A percentile compares a stretch with the other conserved stretches of the same genome.
phyloP scores from a whole-genome alignment of 2,113 vertebrate species.

The Phoxinus phoxinus region DNA sequence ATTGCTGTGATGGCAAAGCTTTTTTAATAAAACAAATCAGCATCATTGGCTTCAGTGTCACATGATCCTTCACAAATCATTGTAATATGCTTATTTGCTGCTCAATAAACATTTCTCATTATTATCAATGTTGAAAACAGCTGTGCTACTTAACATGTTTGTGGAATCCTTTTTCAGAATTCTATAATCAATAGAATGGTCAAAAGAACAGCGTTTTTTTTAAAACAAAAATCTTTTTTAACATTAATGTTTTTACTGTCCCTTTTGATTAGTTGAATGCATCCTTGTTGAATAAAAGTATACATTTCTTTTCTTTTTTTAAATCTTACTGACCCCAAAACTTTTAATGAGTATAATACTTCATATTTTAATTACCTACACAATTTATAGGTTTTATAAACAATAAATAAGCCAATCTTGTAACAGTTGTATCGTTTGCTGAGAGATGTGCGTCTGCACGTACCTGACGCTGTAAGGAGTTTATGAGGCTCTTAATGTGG shows the following conservation, averaged over 20 bases:
- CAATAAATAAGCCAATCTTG: not conserved
- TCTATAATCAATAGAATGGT: not conserved
- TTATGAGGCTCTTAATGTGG: constrained; percentile 75
- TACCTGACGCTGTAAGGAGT: constrained; percentile 76
- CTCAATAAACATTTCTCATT: not conserved
- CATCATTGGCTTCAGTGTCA: not conserved
- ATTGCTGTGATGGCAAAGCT: not conserved
- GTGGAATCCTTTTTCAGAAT: not conserved
- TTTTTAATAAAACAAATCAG: no score
- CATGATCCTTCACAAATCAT: not conserved
- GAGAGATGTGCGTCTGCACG: not conserved
- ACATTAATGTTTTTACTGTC: not conserved
- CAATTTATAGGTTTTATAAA: not conserved
- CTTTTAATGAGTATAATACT: no score
- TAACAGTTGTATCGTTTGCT: not conserved
- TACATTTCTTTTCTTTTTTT: not conserved
- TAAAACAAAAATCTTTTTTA: not conserved
- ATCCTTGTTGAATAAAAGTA: not conserved
- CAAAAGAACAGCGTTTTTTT: no score
- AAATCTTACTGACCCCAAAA: not conserved
- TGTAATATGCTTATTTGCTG: not conserved
- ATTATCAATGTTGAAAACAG: not conserved
- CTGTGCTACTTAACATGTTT: not conserved
- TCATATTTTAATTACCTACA: not conserved
- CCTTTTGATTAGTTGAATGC: not conserved